Conservation (phyloP, 2,113 vertebrate species). For the Excalfactoria chinensis region DNA sequence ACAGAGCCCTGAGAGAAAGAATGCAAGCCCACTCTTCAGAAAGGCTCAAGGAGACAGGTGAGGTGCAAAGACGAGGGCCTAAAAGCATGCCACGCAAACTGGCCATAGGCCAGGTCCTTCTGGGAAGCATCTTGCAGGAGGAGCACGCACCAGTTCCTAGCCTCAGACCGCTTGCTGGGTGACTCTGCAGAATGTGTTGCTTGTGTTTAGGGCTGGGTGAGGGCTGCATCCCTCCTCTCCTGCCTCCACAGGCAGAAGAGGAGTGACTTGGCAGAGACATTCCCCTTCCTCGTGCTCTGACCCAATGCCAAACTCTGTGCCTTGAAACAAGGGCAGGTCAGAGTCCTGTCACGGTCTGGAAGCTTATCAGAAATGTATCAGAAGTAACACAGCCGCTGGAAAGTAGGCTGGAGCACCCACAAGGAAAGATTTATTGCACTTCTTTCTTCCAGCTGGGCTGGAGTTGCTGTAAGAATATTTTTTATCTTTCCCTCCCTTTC, state of each 20-base stretch:
- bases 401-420: background rate
- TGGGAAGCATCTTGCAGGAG: fast-evolving
- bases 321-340: background rate
- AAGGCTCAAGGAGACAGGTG: fast-evolving
- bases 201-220: background rate
- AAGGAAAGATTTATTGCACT: slow-evolving; percentile 22
- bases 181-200: background rate
- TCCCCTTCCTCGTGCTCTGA: background rate
- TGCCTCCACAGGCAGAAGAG: fast-evolving
- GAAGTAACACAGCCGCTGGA: slow-evolving; percentile 19
- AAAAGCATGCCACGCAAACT: background rate
- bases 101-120: background rate
- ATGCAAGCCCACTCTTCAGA: background rate
- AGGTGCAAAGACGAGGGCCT: background rate
- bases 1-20: background rate
- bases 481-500: background rate
- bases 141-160: fast-evolving
- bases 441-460: slow-evolving; percentile 11
- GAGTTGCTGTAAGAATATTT: background rate
- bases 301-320: background rate
- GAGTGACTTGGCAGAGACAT: fast-evolving
- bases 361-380: slow-evolving; percentile 46
- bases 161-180: fast-evolving
- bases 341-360: background rate
- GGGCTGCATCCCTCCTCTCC: background rate